These are phyloP conservation scores for Plagodis pulveraria DNA, from an alignment of 2,888 invertebrate species.

Conservation along the genomic window DNA sequence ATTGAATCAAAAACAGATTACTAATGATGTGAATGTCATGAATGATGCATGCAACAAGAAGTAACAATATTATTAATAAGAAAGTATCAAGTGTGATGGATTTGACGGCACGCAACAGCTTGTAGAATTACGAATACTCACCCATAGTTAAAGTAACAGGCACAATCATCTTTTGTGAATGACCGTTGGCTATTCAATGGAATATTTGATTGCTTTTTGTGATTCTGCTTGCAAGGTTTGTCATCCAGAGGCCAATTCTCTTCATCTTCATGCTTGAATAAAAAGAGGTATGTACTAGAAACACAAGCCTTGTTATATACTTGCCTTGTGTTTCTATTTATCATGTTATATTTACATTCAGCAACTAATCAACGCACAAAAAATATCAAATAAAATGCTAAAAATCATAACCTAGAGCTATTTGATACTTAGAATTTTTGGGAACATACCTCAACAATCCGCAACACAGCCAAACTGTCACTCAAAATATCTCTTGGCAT, in stretches of 20 bases:
- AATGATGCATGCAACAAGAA: no score
- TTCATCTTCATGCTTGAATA: constrained; percentile 74
- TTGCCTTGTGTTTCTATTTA: no score
- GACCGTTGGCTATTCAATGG: constrained; percentile 60
- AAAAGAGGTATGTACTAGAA: not conserved
- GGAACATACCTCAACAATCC: constrained; percentile 83
- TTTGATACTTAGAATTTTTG: no score
- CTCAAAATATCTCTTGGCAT: constrained; percentile 89
- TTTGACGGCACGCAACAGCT: not conserved
- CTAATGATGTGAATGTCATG: no score
- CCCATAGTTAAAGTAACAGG: constrained; percentile 86
- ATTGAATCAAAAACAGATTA: no score
- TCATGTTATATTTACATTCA: no score
- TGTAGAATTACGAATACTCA: constrained; percentile 49
- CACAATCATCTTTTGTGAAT: constrained; percentile 72
- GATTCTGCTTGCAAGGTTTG: constrained; percentile 62
- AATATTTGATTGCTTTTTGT: constrained; percentile 57
- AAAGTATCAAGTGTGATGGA: no score
- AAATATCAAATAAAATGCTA: no score
- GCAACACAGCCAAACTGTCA: constrained; percentile 87
- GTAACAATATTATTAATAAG: no score
- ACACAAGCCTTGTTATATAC: not conserved
- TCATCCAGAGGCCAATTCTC: constrained; percentile 74
- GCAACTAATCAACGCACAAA: no score
- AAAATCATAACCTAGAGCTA: no score